Percentiles rank a stretch among this genome's conserved stretches.
Evolutionary conservation across 2,888 invertebrate species (phyloP).

Genomic region (Nomada goodeniana): DNA sequence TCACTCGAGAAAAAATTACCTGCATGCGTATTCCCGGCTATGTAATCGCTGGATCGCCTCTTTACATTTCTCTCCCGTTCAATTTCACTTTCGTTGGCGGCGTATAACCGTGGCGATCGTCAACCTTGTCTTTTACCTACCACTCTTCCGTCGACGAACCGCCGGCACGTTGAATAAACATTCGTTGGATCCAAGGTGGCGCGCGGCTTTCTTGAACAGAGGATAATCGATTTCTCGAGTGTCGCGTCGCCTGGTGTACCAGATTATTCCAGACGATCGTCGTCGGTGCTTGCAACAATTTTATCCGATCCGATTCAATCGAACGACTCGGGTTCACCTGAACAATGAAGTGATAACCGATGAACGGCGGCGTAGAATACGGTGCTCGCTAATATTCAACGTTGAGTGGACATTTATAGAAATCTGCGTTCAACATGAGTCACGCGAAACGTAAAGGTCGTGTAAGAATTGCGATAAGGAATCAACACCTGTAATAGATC

Average conservation of each 20-base stretch:
- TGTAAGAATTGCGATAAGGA: neutral
- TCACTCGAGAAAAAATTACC: slow-evolving; percentile 54
- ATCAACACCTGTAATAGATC: too few species aligned
- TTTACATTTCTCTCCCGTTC: slow-evolving; percentile 5
- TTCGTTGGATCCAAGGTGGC: neutral
- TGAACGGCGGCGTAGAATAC: neutral
- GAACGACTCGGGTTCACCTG: neutral
- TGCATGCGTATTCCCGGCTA: slow-evolving; percentile 7
- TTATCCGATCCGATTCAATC: neutral
- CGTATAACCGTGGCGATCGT: neutral
- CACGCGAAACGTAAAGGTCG: neutral
- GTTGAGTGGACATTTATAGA: neutral
- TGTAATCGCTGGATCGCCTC: slow-evolving; percentile 22
- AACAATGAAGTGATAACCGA: neutral
- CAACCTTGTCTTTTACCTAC: neutral
- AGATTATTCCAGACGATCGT: neutral
- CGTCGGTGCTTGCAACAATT: too few species aligned
- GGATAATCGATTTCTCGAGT: neutral
- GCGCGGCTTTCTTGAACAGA: neutral
- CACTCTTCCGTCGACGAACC: neutral
- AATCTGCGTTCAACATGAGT: neutral
- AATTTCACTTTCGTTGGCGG: slow-evolving; percentile 27
- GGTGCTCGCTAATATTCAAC: neutral
- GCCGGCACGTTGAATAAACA: too few species aligned
- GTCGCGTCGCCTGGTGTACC: neutral